Base-by-base conservation (phyloP, 2,888 invertebrate genomes). In the Lasiommata megera region DNA sequence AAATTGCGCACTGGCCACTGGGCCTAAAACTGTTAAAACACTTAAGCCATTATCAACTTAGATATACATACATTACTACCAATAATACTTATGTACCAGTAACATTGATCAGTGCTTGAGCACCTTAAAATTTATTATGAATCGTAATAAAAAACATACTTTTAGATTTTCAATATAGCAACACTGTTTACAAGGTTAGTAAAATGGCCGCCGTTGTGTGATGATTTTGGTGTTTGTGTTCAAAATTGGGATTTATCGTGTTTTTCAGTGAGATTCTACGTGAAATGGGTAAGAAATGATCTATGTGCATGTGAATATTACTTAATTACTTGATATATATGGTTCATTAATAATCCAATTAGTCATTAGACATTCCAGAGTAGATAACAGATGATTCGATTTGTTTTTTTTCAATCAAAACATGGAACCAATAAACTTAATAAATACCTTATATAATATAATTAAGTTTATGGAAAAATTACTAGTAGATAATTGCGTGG, bases 191-290 rank as follows among this genome's bases (percentile, higher is more conserved):
- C 60, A 58, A 63, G 58, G 71, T 72, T 76, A 74, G 62, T 72
- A 88, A 87, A 76, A 89, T 90, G 89, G 88, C 87, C 65, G 74
- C 74, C 70, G 64, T 65, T 80, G 73, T 82, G 74, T 80, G 76
- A 77, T 88, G 85, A 82, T 84, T 88, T 78, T 80, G 68, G 78
- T 81, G 76, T 79, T 74, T 76, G 80, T 83, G 80, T 76, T 62
- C 74, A 73, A 66, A 76, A 69, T 66, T 65, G 62, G 63, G 63
- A 68, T 67, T 64, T 71, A 75, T 77, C 77, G 79, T 64, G 69
- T 72, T 67, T 69, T 72, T 67, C 64, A 67, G 72, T 70, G 68
- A 61, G 63, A 66, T 68, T 70, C 64, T 61, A 57, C 67, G 65
- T 61, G 80, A 71, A 75, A 88, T 88, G 88, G 88, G 88, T 88